These are phyloP conservation scores for Acronicta alni DNA, from an alignment of 2,888 invertebrate genomes.

Conservation along the genomic window DNA sequence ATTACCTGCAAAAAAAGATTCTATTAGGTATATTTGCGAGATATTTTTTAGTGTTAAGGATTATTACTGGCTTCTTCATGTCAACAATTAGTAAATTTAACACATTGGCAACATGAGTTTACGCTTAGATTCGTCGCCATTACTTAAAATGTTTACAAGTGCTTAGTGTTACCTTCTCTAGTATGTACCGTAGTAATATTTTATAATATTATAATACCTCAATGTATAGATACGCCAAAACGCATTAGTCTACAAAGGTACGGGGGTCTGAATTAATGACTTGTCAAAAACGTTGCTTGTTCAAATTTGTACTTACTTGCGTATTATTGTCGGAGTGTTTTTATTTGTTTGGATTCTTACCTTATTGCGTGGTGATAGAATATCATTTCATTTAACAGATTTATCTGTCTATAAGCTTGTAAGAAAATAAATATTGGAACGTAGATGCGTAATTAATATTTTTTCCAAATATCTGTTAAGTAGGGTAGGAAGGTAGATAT, in stretches of 20 bases:
- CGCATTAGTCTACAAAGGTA: conserved; percentile 61
- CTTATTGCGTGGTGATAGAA: not conserved
- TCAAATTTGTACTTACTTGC: conserved; percentile 24
- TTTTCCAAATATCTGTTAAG: too few relatives aligned
- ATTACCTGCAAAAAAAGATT: too few relatives aligned
- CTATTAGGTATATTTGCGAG: too few relatives aligned
- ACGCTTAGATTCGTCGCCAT: too few relatives aligned
- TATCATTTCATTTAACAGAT: not conserved
- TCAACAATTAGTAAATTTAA: too few relatives aligned
- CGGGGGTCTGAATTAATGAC: conserved; percentile 46
- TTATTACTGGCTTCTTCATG: too few relatives aligned
- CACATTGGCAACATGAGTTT: too few relatives aligned
- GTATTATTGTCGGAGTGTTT: conserved; percentile 5
- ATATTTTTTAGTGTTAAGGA: too few relatives aligned
- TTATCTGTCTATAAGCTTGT: too few relatives aligned
- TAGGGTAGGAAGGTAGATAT: too few relatives aligned
- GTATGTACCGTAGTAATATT: not conserved
- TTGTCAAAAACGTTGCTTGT: conserved; percentile 41
- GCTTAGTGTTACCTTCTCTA: not conserved
- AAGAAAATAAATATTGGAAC: too few relatives aligned
- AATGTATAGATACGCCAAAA: conserved; percentile 21
- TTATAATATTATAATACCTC: not conserved
- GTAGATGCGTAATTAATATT: too few relatives aligned
- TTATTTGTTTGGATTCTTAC: conserved; percentile 12
- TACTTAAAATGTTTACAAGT: not conserved